Evolutionary conservation across 2,888 invertebrate genomes (phyloP).

Genomic region (Lamellibrachia columna): DNA sequence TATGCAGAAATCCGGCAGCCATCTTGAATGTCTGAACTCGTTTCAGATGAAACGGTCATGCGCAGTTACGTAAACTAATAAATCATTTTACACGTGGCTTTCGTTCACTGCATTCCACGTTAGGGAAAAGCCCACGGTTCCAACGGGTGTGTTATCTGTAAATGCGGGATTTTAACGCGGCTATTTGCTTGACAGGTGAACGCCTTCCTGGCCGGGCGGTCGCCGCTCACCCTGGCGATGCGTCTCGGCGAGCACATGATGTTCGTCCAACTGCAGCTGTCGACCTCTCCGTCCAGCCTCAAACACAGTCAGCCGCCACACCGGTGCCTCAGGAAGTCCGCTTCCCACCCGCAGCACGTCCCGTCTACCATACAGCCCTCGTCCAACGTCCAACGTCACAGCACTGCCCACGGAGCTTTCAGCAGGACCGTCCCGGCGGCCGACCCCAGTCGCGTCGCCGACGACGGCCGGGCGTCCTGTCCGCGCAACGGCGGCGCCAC

Average conservation of each 20-base stretch:
- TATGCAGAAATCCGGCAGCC: not conserved
- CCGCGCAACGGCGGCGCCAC: constrained; percentile 69
- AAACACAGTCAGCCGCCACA: constrained; percentile 32
- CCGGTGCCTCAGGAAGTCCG: constrained; percentile 42
- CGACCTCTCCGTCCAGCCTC: constrained; percentile 70
- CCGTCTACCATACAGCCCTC: constrained; percentile 20
- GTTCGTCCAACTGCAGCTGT: constrained; percentile 93
- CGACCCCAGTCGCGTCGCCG: not conserved
- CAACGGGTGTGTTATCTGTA: not conserved
- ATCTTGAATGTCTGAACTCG: constrained; percentile 22
- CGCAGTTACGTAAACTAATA: too few relatives aligned
- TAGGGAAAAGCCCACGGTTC: not conserved
- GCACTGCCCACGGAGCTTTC: not conserved
- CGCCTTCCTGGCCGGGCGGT: constrained; percentile 93
- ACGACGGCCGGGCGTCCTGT: not conserved
- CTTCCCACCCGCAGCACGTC: constrained; percentile 24
- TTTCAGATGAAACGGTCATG: not conserved
- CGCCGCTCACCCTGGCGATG: constrained; percentile 93
- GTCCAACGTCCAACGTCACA: not conserved
- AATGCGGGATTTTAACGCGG: constrained; percentile 13
- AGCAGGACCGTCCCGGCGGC: constrained; percentile 3
- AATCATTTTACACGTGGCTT: not conserved
- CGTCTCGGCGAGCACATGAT: constrained; percentile 96
- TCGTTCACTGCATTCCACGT: not conserved
- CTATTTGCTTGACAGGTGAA: constrained; percentile 74